Evolutionary conservation across 2,888 invertebrate species (phyloP).

Genomic region (Anagyrus pseudococci): DNA sequence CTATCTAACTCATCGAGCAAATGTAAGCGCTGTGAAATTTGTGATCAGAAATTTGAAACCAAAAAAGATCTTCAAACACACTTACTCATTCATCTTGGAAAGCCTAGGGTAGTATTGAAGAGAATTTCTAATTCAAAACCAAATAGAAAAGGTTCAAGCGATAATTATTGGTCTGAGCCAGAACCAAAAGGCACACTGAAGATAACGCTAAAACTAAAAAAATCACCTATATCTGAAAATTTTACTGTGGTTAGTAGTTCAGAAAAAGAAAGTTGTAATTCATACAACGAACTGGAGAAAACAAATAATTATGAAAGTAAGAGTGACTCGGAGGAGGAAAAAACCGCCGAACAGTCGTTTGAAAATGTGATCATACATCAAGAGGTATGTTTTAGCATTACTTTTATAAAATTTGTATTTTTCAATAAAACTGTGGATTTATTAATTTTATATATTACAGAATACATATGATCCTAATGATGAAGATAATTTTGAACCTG

Average conservation of each 20-base stretch:
- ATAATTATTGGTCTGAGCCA: constrained; percentile 52
- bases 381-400: constrained; percentile 44
- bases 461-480: constrained; percentile 46
- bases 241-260: constrained; percentile 53
- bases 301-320: constrained; percentile 52
- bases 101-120: constrained; percentile 53
- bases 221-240: constrained; percentile 52
- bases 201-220: constrained; percentile 55
- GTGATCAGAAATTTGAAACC: constrained; percentile 49
- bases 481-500: constrained; percentile 45
- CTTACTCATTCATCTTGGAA: constrained; percentile 51
- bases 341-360: constrained; percentile 48
- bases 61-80: constrained; percentile 55
- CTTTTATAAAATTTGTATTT: background rate
- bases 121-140: constrained; percentile 50
- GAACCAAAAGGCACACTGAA: constrained; percentile 55
- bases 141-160: constrained; percentile 44
- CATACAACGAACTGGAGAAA: constrained; percentile 51
- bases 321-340: constrained; percentile 48
- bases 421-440: background rate
- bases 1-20: constrained; percentile 18
- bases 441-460: constrained; percentile 35
- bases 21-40: constrained; percentile 53
- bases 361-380: constrained; percentile 58
- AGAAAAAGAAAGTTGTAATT: constrained; percentile 24